These are phyloP conservation scores for Gymnobelideus leadbeateri DNA, from an alignment of 2,113 vertebrate species.

Conservation along the genomic window DNA sequence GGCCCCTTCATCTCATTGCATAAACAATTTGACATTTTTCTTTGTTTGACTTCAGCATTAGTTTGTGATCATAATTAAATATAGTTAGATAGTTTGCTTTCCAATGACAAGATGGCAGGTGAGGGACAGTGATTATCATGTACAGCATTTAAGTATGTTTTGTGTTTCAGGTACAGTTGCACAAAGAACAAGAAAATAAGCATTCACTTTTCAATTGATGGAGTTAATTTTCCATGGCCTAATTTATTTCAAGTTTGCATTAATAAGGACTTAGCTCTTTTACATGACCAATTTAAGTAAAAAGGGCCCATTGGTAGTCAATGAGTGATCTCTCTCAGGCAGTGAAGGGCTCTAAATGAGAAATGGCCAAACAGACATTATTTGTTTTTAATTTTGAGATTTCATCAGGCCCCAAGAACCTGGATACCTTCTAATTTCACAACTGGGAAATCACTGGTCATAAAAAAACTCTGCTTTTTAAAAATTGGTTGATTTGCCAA, in stretches of 20 bases:
- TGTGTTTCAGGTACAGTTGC: background rate
- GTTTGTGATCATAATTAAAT: background rate
- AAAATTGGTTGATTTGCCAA: background rate
- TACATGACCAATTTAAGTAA: background rate
- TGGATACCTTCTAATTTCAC: slow-evolving; percentile 1
- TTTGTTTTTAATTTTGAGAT: slow-evolving; percentile 11
- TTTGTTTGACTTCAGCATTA: background rate
- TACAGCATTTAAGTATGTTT: background rate
- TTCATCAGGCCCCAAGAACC: background rate
- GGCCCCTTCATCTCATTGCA: background rate
- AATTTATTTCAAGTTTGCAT: background rate
- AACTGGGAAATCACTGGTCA: background rate
- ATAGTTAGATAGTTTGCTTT: background rate
- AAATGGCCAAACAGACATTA: background rate
- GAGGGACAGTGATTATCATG: background rate
- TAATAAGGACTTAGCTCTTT: background rate
- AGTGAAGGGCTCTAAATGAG: background rate
- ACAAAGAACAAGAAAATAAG: background rate
- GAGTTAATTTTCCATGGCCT: background rate
- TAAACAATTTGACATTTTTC: background rate
- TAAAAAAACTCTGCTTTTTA: background rate
- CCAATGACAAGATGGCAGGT: background rate
- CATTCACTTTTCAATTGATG: background rate
- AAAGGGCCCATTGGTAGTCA: background rate
- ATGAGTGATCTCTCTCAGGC: background rate